Conservation (phyloP, 92 coral and sea anemone genomes). For the Palythoa grandiflora region DNA sequence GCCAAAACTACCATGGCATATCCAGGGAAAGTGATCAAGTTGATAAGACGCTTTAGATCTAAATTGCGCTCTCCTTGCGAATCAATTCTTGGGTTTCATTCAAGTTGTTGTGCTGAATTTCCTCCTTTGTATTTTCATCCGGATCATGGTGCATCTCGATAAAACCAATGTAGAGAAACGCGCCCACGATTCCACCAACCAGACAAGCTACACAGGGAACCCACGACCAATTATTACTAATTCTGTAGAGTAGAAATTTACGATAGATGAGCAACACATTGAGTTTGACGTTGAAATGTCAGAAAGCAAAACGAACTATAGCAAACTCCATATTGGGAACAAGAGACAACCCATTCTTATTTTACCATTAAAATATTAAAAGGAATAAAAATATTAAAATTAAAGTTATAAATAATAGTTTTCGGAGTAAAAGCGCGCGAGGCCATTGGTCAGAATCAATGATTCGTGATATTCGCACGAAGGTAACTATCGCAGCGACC, state of each 20-base stretch:
- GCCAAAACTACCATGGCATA: too few relatives aligned
- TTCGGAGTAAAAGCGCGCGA: too few relatives aligned
- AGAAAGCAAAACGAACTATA: too few relatives aligned
- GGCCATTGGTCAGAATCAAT: too few relatives aligned
- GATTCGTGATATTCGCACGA: too few relatives aligned
- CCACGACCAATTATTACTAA: conserved; percentile 77
- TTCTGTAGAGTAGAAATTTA: conserved; percentile 43
- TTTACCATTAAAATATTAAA: too few relatives aligned
- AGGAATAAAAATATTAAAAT: too few relatives aligned
- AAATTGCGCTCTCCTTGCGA: conserved; percentile 34
- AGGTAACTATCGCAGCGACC: too few relatives aligned
- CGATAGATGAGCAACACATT: neutral
- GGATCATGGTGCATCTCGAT: conserved; percentile 72
- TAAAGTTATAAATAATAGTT: too few relatives aligned
- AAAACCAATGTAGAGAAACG: conserved; percentile 63
- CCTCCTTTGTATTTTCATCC: conserved; percentile 21
- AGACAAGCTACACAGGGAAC: conserved; percentile 76
- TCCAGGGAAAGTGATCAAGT: neutral
- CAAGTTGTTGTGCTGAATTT: neutral
- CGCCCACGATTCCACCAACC: conserved; percentile 79
- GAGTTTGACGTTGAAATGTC: neutral
- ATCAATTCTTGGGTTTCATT: conserved; percentile 36
- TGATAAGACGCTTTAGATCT: neutral
- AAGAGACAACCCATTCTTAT: too few relatives aligned
- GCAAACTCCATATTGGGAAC: too few relatives aligned